Evolutionary conservation across 1,140 invertebrate genomes (phyloP).

Genomic region (Cydia splendana): DNA sequence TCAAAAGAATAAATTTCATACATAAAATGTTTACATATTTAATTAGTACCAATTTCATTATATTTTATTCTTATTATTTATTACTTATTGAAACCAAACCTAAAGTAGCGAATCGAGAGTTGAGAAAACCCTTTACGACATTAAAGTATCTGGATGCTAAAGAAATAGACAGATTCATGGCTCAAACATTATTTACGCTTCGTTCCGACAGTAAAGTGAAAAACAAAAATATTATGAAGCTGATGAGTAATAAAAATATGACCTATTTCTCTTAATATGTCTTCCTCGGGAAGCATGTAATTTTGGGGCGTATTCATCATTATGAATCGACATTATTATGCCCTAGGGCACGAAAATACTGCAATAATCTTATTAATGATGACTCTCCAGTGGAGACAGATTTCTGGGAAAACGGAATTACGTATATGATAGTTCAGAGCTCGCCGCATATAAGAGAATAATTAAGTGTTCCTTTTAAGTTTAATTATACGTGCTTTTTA

Average conservation of each 20-base stretch:
- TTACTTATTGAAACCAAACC: too few relatives aligned
- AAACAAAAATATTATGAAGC: neutral
- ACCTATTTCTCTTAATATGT: conserved; percentile 19
- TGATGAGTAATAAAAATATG: conserved; percentile 13
- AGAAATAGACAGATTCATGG: too few relatives aligned
- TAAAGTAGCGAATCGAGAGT: too few relatives aligned
- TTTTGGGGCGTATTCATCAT: conserved; percentile 27
- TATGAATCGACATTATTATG: conserved; percentile 30
- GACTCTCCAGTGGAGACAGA: neutral
- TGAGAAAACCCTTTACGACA: too few relatives aligned
- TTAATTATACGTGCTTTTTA: neutral
- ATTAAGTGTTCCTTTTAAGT: neutral
- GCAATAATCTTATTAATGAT: conserved; percentile 30
- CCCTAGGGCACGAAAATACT: conserved; percentile 21
- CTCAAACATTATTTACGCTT: neutral
- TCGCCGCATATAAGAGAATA: neutral
- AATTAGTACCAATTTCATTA: too few relatives aligned
- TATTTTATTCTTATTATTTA: too few relatives aligned
- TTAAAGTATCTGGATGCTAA: too few relatives aligned
- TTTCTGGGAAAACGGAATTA: conserved; percentile 15
- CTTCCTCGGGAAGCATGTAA: conserved; percentile 22
- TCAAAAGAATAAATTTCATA: too few relatives aligned
- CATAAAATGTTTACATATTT: too few relatives aligned
- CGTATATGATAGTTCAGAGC: neutral
- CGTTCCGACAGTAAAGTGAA: neutral